These are phyloP conservation scores for Anthrax anthrax DNA, from an alignment of 2,888 invertebrate genomes.

Conservation along the genomic window DNA sequence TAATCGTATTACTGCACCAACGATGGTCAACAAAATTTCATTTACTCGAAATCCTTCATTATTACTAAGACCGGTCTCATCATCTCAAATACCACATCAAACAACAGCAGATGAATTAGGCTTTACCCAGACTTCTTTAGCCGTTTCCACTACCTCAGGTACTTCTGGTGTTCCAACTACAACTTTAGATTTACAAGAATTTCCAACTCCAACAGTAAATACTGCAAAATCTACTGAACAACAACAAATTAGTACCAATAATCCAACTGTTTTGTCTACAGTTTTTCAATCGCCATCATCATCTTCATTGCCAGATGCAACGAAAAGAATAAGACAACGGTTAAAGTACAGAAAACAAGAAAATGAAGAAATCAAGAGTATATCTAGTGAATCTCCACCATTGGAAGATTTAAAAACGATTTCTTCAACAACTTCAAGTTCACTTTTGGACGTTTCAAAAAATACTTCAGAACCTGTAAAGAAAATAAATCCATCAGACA, in stretches of 20 bases:
- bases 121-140: neutral
- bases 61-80: neutral
- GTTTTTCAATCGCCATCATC: neutral
- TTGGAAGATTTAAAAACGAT: neutral
- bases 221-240: neutral
- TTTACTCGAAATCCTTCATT: neutral
- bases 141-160: neutral
- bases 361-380: neutral
- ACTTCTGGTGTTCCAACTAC: neutral
- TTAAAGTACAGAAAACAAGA: neutral
- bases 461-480: neutral
- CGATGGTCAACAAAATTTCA: neutral
- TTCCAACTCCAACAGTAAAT: neutral
- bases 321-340: neutral
- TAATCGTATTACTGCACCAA: neutral
- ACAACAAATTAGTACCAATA: neutral
- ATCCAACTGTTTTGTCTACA: neutral
- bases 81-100: neutral
- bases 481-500: neutral
- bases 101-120: neutral
- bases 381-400: too few relatives aligned
- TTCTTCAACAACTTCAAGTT: neutral
- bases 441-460: too few relatives aligned
- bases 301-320: neutral
- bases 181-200: neutral